Base-by-base conservation (phyloP, 1,140 invertebrate genomes). In the Paramacrobiotus metropolitanus region DNA sequence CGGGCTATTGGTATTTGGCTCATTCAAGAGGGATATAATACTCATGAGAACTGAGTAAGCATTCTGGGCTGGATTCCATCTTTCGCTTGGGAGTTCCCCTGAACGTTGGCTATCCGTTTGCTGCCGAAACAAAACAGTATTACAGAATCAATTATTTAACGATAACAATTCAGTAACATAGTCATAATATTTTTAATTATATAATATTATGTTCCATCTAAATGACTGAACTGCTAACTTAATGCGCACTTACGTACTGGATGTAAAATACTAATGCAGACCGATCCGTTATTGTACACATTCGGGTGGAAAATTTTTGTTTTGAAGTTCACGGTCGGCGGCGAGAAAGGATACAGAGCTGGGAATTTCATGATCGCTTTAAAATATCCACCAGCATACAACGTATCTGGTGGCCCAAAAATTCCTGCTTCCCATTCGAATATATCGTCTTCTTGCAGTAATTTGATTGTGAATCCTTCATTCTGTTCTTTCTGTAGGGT, bases 271-370 rank as follows among this genome's bases (percentile, higher is more conserved):
- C 91, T 96, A 77, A 99, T 98, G 76, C 95, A 99, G 29, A 99
- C 78, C 74, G 98, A 94, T 44, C 95, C 95, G 76, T 95, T 97
- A 87, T 97, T 92, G 77, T 99, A 99, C 15, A 98, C 92, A 79
- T 99, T 99, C 67, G 94, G 94, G 80, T 99, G 94, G 91, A 92
- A 98, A 67, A 99, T 90, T 83, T 95, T 97, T 65, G 89, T 94
- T 70, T 95, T 79, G 79, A 99, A 98, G 68, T 89, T 81, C 74
- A 99, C 88, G 67, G 86, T 86, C 64, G 94, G 94, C 64, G 94
- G 94, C 68, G 89, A 93, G 76, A 97, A 99, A 59, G 94, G 94
- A 76, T 96, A 97, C 76, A 96, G 91, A 65, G 81, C 77, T 62
- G 93, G 92, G 74, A 96, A 97, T 77, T 93, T 93, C 85, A 97